phyloP scores from a whole-genome alignment of 2,113 vertebrate species.

The Nycticorax nycticorax region DNA sequence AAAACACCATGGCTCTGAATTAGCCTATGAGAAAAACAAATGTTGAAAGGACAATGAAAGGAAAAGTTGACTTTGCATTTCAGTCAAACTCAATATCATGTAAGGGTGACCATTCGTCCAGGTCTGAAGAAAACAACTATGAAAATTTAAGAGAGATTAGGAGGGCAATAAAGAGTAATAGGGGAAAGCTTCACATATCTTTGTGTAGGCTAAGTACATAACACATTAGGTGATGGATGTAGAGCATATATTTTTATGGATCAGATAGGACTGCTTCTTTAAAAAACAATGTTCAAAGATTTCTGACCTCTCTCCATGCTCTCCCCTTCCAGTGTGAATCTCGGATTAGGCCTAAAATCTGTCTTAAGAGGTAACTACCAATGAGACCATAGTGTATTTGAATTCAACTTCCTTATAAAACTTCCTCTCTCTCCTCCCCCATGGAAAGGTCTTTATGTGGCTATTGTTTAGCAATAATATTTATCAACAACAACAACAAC shows the following conservation, averaged over 20 bases:
- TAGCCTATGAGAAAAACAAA: background rate
- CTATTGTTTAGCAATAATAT: background rate
- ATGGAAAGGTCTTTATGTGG: background rate
- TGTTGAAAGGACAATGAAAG: background rate
- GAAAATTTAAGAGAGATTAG: background rate
- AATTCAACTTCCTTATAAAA: background rate
- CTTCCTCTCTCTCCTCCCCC: background rate
- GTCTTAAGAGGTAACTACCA: background rate
- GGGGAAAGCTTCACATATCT: background rate
- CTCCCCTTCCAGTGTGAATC: background rate
- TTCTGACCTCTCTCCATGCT: background rate
- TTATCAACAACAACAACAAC: fast-evolving
- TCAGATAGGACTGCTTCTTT: background rate
- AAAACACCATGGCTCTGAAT: background rate
- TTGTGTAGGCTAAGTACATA: background rate
- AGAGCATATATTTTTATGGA: background rate
- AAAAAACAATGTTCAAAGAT: background rate
- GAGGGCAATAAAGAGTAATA: background rate
- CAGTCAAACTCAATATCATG: fast-evolving
- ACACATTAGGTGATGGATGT: background rate
- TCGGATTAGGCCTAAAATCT: background rate
- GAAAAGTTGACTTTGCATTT: background rate
- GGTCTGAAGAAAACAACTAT: background rate
- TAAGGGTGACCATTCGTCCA: background rate
- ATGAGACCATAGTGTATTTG: background rate